These are phyloP conservation scores for Gobio occitaniae DNA, from an alignment of 2,797 vertebrate genomes.

Conservation along the genomic window DNA sequence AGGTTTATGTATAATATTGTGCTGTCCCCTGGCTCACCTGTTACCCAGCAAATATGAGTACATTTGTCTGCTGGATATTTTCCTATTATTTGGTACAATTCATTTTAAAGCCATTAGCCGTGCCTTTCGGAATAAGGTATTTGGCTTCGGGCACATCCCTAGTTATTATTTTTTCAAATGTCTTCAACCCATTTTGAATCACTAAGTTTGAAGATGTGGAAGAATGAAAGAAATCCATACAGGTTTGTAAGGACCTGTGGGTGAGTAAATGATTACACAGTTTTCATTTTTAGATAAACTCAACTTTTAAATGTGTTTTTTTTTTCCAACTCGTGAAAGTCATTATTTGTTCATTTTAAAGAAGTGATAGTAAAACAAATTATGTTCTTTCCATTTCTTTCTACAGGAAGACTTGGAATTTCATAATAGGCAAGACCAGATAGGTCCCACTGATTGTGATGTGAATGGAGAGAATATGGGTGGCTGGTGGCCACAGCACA, in stretches of 20 bases:
- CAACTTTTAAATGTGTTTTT: background rate
- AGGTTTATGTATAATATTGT: background rate
- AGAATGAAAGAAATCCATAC: background rate
- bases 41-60: background rate
- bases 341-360: background rate
- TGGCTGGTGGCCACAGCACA: constrained; percentile 98
- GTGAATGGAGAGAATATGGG: constrained; percentile 94
- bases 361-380: background rate
- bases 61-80: background rate
- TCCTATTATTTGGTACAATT: background rate
- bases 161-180: background rate
- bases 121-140: background rate
- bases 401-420: constrained; percentile 87
- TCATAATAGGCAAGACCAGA: constrained; percentile 75
- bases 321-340: background rate
- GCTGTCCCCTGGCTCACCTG: background rate
- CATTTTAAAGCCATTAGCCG: background rate
- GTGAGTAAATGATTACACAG: background rate
- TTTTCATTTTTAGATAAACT: background rate
- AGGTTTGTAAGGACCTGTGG: constrained; percentile 29
- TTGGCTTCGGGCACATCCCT: background rate
- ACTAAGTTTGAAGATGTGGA: background rate
- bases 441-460: constrained; percentile 75
- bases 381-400: background rate
- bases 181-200: background rate